These are phyloP conservation scores for Polydesmus complanatus DNA, from an alignment of 2,888 invertebrate species.

Conservation along the genomic window DNA sequence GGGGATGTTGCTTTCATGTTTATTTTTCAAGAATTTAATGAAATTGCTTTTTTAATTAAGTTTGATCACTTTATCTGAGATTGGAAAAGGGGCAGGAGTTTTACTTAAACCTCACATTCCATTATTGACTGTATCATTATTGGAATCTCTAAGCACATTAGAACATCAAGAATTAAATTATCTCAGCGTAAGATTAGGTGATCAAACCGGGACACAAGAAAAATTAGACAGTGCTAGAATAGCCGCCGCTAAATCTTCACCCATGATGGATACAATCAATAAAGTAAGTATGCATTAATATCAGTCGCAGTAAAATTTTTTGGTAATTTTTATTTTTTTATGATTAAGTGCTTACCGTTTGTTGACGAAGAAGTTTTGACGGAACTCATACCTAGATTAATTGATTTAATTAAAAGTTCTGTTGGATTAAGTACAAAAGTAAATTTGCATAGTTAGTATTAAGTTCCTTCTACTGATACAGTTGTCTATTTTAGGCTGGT, in stretches of 20 bases:
- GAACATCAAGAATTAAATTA: constrained; percentile 67
- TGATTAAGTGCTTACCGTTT: constrained; percentile 47
- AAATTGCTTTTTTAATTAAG: constrained; percentile 33
- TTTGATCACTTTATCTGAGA: constrained; percentile 68
- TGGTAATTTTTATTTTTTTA: constrained; percentile 6
- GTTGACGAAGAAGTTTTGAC: constrained; percentile 62
- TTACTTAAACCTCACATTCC: constrained; percentile 67
- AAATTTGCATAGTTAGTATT: neutral
- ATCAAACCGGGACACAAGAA: constrained; percentile 56
- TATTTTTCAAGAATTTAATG: neutral
- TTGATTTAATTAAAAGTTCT: constrained; percentile 60
- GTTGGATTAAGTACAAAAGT: constrained; percentile 70
- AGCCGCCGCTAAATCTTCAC: constrained; percentile 65
- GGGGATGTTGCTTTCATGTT: neutral
- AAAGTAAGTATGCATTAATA: constrained; percentile 39
- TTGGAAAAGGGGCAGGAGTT: constrained; percentile 65
- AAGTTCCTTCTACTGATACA: neutral
- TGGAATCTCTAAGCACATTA: constrained; percentile 57
- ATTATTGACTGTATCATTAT: constrained; percentile 63
- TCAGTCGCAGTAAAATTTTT: too few species aligned
- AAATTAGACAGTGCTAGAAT: constrained; percentile 64
- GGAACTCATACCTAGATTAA: constrained; percentile 56
- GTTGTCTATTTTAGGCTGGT: constrained; percentile 27
- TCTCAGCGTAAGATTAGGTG: constrained; percentile 55
- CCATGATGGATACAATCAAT: constrained; percentile 73